Evolutionary conservation across 2,113 vertebrate genomes (phyloP).

Genomic region (Trematomus loennbergii): DNA sequence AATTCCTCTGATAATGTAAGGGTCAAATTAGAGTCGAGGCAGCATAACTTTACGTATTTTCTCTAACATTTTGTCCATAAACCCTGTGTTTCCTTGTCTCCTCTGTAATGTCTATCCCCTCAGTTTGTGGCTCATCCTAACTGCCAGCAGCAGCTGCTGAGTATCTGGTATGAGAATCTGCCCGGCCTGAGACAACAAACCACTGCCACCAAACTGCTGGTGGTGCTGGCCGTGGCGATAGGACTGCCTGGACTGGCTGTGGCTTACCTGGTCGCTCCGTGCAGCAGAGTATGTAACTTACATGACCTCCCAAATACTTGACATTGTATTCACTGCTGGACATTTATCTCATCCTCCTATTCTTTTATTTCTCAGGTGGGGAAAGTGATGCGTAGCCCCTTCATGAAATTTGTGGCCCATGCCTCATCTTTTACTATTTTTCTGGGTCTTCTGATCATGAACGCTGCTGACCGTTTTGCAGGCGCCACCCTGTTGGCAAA

Average conservation of each 20-base stretch:
- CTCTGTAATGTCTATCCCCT: conserved; percentile 31
- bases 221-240: conserved; percentile 91
- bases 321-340: not conserved
- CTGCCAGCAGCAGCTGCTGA: conserved; percentile 97
- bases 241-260: conserved; percentile 93
- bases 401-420: conserved; percentile 99
- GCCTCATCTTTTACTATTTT: conserved; percentile 98
- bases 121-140: conserved; percentile 99
- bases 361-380: conserved; percentile 86
- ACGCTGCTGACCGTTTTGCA: conserved; percentile 95
- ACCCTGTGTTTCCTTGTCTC: not conserved
- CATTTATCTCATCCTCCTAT: not conserved
- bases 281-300: conserved; percentile 88
- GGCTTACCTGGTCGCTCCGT: conserved; percentile 95
- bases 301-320: not conserved
- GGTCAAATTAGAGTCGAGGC: not conserved
- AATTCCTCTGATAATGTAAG: not conserved
- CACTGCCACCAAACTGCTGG: conserved; percentile 93
- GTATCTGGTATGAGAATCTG: conserved; percentile 98
- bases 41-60: not conserved
- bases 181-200: conserved; percentile 95
- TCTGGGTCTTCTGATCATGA: conserved; percentile 95
- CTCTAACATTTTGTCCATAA: not conserved
- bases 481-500: conserved; percentile 92
- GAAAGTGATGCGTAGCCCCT: conserved; percentile 95